Evolutionary conservation across 2,113 vertebrate genomes (phyloP).

Genomic region (Zingel zingel): DNA sequence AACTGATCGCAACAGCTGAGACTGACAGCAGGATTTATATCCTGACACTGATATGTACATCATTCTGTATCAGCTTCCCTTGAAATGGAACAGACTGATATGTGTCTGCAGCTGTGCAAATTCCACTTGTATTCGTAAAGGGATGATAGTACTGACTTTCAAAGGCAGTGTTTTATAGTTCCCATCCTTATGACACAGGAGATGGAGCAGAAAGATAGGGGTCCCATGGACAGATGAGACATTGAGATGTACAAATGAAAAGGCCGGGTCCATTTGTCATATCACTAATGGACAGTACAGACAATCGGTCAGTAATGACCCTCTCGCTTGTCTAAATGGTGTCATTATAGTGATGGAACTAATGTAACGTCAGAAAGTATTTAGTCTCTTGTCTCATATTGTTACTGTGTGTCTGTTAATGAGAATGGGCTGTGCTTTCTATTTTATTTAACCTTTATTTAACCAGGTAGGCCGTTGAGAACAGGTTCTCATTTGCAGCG

Average conservation of each 20-base stretch:
- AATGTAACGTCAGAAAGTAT: constrained; percentile 39
- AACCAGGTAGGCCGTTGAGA: no score
- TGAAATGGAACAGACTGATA: constrained; percentile 51
- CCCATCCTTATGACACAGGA: constrained; percentile 36
- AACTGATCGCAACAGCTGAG: constrained; percentile 75
- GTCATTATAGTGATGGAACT: constrained; percentile 40
- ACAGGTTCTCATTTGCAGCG: no score
- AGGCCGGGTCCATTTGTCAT: constrained; percentile 43
- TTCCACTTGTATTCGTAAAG: constrained; percentile 43
- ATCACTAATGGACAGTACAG: constrained; percentile 20
- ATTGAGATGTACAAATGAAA: constrained; percentile 36
- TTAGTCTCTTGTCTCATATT: constrained; percentile 40
- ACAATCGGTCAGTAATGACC: constrained; percentile 32
- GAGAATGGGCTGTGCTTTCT: not conserved
- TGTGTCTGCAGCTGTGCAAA: constrained; percentile 68
- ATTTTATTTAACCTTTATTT: no score
- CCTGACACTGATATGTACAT: constrained; percentile 68
- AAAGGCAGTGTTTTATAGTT: constrained; percentile 32
- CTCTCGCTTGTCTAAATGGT: constrained; percentile 26
- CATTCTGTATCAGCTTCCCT: constrained; percentile 62
- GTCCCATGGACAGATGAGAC: constrained; percentile 29
- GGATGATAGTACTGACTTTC: constrained; percentile 17
- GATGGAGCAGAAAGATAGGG: constrained; percentile 28
- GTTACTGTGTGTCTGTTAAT: constrained; percentile 35
- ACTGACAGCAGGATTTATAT: constrained; percentile 74